phyloP scores from a whole-genome alignment of 2,797 vertebrate genomes.

The Lophius americanus region DNA sequence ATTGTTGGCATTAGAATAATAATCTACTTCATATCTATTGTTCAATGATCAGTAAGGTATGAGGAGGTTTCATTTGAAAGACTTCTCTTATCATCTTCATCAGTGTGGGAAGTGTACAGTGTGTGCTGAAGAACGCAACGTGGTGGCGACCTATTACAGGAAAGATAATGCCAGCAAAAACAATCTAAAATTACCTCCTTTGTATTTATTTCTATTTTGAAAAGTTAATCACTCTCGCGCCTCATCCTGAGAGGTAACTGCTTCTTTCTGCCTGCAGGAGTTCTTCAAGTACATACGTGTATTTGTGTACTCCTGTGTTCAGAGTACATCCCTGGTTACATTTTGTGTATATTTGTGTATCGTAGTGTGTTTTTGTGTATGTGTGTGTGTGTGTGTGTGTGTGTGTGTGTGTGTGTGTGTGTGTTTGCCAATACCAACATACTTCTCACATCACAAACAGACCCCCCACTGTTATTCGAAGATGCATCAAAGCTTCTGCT shows the following conservation, averaged over 20 bases:
- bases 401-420: constrained; percentile 4
- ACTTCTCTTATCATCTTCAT: too few species aligned
- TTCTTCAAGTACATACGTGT: not conserved
- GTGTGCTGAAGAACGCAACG: too few species aligned
- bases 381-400: constrained; percentile 17
- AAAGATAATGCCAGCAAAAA: too few species aligned
- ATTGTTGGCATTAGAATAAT: too few species aligned
- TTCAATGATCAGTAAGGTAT: too few species aligned
- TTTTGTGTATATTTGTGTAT: constrained; percentile 17
- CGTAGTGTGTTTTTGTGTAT: constrained; percentile 8
- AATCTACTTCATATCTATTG: too few species aligned
- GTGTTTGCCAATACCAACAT: constrained; percentile 22
- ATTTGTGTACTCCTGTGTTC: not conserved
- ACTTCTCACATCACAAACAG: constrained; percentile 34
- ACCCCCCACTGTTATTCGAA: constrained; percentile 29
- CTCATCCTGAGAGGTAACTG: not conserved
- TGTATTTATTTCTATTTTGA: too few species aligned
- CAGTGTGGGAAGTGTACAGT: too few species aligned
- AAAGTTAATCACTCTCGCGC: too few species aligned
- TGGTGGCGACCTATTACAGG: too few species aligned
- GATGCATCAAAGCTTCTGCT: constrained; percentile 62
- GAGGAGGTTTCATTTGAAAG: too few species aligned
- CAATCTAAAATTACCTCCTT: too few species aligned
- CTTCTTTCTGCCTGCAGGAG: not conserved
- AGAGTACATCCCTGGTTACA: not conserved